phyloP scores from a whole-genome alignment of 2,113 vertebrate genomes.

The Chrysochloris asiatica region DNA sequence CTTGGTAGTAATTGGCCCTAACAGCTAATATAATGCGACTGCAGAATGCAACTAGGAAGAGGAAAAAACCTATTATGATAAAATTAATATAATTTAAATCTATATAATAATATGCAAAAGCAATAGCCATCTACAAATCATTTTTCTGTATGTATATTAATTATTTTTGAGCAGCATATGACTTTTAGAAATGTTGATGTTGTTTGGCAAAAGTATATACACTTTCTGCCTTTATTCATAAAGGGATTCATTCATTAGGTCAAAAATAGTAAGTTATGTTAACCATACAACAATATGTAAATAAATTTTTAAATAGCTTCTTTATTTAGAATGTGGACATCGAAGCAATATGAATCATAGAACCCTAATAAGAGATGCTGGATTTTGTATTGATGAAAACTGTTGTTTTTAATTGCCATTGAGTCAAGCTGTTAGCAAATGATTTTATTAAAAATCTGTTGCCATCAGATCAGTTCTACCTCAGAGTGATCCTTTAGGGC shows the following conservation, averaged over 20 bases:
- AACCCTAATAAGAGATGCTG: not conserved
- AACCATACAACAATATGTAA: too few relatives aligned
- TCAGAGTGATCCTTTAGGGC: not conserved
- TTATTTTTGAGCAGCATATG: too few relatives aligned
- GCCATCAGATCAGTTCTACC: not conserved
- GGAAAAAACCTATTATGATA: not conserved
- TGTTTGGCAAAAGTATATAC: too few relatives aligned
- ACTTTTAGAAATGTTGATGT: too few relatives aligned
- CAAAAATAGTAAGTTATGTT: too few relatives aligned
- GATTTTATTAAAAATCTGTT: not conserved
- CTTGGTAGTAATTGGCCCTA: not conserved
- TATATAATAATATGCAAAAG: not conserved
- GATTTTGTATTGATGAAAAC: not conserved
- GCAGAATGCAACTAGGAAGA: not conserved
- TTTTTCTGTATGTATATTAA: conserved; percentile 14
- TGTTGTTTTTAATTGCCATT: too few relatives aligned
- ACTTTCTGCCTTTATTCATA: too few relatives aligned
- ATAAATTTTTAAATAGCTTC: too few relatives aligned
- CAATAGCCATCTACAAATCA: not conserved
- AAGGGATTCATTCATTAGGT: too few relatives aligned
- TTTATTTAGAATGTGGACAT: too few relatives aligned
- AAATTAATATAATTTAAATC: not conserved
- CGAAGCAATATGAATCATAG: not conserved
- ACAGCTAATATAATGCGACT: not conserved
- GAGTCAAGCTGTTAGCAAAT: not conserved